These are phyloP conservation scores for Spinus olivaceus DNA, from an alignment of 2,797 vertebrate species.

Conservation along the genomic window DNA sequence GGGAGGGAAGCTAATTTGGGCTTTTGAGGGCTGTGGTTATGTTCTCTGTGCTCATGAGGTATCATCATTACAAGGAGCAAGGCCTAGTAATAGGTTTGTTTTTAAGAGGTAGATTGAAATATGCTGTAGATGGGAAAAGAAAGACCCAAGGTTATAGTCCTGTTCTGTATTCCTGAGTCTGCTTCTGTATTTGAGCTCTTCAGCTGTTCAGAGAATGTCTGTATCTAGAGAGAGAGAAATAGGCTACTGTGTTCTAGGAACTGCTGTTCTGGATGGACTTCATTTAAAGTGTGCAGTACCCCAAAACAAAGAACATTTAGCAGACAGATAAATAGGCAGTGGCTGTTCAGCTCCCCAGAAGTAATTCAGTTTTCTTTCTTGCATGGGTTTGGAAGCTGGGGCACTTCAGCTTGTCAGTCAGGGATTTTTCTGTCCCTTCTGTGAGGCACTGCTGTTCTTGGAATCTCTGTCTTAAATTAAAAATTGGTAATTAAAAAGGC, in stretches of 20 bases:
- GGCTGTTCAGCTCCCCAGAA: background rate
- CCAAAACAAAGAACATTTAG: constrained; percentile 45
- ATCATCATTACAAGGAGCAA: background rate
- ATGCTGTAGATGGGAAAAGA: background rate
- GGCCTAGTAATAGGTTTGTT: background rate
- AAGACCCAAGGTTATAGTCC: background rate
- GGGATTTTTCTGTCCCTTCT: background rate
- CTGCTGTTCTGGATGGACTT: constrained; percentile 3
- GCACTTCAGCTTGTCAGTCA: background rate
- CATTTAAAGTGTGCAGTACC: background rate
- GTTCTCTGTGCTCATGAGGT: background rate
- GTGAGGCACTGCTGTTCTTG: background rate
- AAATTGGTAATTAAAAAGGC: background rate
- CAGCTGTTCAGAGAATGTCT: background rate
- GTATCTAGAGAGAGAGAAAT: constrained; percentile 19
- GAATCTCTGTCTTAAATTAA: background rate
- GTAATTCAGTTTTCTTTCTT: background rate
- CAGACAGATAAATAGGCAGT: background rate
- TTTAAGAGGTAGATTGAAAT: background rate
- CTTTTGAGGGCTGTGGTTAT: background rate
- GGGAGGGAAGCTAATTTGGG: background rate
- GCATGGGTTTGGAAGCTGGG: background rate
- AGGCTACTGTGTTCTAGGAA: constrained; percentile 29
- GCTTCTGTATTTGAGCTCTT: background rate
- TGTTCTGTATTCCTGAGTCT: background rate